Evolutionary conservation across 2,113 vertebrate species (phyloP).

Genomic region (Casuarius casuarius): DNA sequence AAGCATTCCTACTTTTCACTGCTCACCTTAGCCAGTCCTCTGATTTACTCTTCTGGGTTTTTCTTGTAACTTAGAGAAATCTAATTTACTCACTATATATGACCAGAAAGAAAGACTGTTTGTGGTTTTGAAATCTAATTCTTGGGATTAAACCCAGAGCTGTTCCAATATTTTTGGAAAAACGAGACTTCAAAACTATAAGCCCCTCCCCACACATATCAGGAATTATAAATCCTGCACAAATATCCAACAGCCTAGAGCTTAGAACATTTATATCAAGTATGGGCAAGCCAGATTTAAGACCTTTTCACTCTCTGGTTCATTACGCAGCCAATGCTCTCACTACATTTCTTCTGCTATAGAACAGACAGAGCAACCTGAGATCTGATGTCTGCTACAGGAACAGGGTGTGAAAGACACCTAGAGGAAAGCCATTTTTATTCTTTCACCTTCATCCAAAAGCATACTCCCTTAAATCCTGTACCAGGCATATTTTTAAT

Average conservation of each 20-base stretch:
- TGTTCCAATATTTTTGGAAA: neutral
- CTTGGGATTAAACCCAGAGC: neutral
- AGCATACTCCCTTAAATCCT: neutral
- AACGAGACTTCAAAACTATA: neutral
- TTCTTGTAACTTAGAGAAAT: slow-evolving; percentile 5
- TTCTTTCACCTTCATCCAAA: neutral
- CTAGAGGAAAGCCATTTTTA: neutral
- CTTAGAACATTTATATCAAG: neutral
- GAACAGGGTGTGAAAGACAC: neutral
- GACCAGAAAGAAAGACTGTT: neutral
- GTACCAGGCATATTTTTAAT: neutral
- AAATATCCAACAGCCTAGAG: neutral
- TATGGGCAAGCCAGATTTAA: neutral
- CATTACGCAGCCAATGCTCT: neutral
- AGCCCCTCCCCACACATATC: neutral
- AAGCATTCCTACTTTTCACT: neutral
- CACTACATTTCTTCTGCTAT: slow-evolving; percentile 17
- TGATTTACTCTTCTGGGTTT: neutral
- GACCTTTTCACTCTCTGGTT: neutral
- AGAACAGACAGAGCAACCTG: neutral
- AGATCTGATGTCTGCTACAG: neutral
- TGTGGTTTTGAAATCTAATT: neutral
- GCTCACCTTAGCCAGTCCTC: neutral
- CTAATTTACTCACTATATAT: neutral
- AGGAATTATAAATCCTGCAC: neutral